These are phyloP conservation scores for Drosophila fuyamai DNA, from an alignment of 1,140 invertebrate species.

Conservation along the genomic window DNA sequence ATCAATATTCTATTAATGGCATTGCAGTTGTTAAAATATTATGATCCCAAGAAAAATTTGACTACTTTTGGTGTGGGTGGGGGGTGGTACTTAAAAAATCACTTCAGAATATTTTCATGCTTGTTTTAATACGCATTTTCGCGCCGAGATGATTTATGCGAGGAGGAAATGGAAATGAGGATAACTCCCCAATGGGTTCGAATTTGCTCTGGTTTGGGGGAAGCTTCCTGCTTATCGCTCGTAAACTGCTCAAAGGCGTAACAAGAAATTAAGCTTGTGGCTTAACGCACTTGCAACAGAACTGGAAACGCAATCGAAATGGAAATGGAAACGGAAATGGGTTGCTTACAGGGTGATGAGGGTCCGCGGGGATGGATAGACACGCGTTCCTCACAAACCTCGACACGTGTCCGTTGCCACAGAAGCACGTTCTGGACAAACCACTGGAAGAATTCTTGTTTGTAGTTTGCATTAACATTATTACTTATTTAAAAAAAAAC, in stretches of 20 bases:
- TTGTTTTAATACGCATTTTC: conserved; percentile 56
- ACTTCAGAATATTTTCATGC: conserved; percentile 30
- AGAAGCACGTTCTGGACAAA: conserved; percentile 13
- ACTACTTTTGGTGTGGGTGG: conserved; percentile 7
- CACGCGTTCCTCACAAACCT: conserved; percentile 66
- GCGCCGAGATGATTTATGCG: conserved; percentile 65
- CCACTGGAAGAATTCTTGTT: conserved; percentile 2
- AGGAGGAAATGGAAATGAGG: conserved; percentile 40
- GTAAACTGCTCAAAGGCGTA: conserved; percentile 69
- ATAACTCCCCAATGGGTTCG: conserved; percentile 51
- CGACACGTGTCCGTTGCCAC: conserved; percentile 63
- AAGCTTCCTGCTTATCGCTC: conserved; percentile 58
- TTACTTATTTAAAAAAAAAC: too few species aligned
- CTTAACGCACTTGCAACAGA: conserved; percentile 57
- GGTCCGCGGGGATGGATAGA: conserved; percentile 30
- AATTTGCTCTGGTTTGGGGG: conserved; percentile 27
- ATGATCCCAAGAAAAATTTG: conserved; percentile 56
- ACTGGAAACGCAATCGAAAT: conserved; percentile 52
- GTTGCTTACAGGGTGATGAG: conserved; percentile 8
- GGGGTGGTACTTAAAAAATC: conserved; percentile 61
- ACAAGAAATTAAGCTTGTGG: conserved; percentile 64
- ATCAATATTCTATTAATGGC: conserved; percentile 66
- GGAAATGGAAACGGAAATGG: conserved; percentile 44
- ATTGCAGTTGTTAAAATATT: conserved; percentile 77
- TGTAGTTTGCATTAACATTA: not conserved